Conservation (phyloP, 2,888 invertebrate genomes). For the Cinara cedri region DNA sequence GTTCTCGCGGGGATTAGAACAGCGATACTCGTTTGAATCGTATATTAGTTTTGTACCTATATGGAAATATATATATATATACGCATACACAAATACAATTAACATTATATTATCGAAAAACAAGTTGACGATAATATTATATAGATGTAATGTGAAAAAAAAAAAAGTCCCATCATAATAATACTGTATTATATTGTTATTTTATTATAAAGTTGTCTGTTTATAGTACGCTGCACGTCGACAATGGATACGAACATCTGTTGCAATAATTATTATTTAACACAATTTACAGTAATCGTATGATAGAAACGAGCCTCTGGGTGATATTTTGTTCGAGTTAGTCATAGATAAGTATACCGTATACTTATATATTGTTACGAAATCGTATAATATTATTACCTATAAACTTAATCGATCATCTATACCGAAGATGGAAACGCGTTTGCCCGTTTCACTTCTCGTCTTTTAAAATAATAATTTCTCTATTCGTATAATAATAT, state of each 20-base stretch:
- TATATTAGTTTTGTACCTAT: no score
- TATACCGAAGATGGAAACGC: conserved; percentile 50
- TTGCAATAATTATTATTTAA: not conserved
- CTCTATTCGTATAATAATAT: conserved; percentile 9
- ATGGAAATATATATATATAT: no score
- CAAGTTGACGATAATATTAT: no score
- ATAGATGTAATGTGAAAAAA: no score
- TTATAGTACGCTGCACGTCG: not conserved
- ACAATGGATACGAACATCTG: conserved; percentile 6
- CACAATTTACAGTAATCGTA: not conserved
- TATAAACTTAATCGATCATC: conserved; percentile 45
- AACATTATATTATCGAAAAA: no score
- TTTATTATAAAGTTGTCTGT: no score
- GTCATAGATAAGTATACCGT: not conserved
- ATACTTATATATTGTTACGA: conserved; percentile 40
- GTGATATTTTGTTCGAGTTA: conserved; percentile 24
- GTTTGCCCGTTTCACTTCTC: conserved; percentile 45
- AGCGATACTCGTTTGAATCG: no score
- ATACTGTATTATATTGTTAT: no score
- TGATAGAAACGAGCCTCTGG: conserved; percentile 32
- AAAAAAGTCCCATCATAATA: no score
- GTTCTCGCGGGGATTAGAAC: no score
- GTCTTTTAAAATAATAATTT: conserved; percentile 26
- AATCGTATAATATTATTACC: conserved; percentile 20
- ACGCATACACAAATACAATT: no score